Evolutionary conservation across 2,888 invertebrate species (phyloP).

Genomic region (Marronus borbonicus): DNA sequence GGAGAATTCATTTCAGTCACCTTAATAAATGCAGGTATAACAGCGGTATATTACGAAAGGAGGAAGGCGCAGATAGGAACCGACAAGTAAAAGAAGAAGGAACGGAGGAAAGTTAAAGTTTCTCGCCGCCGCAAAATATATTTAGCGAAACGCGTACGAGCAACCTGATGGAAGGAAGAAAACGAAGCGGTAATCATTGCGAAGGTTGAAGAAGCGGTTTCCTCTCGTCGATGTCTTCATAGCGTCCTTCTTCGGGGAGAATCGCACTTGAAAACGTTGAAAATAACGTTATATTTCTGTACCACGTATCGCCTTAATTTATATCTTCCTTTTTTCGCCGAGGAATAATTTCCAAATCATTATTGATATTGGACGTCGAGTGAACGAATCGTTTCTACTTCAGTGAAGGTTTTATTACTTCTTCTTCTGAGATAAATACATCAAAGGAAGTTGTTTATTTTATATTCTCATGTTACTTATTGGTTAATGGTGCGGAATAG

Average conservation of each 20-base stretch:
- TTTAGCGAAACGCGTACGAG: constrained; percentile 11
- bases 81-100: neutral
- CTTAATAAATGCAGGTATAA: constrained; percentile 61
- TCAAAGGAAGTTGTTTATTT: too few species aligned
- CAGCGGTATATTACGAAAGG: constrained; percentile 25
- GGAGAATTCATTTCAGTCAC: constrained; percentile 63
- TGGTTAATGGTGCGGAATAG: too few species aligned
- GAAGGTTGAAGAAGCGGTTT: neutral
- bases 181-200: too few species aligned
- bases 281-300: neutral
- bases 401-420: constrained; percentile 9
- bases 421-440: neutral
- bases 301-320: neutral
- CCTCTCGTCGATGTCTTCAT: constrained; percentile 22
- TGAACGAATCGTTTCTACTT: neutral
- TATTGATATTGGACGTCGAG: neutral
- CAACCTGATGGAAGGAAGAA: neutral
- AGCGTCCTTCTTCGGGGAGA: constrained; percentile 1
- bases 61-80: neutral
- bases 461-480: too few species aligned
- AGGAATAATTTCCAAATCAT: constrained; percentile 10
- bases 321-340: neutral
- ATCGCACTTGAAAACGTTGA: neutral
- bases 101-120: neutral
- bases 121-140: neutral